Conservation (phyloP, 2,113 vertebrate genomes). For the Coryphaenoides rupestris region DNA sequence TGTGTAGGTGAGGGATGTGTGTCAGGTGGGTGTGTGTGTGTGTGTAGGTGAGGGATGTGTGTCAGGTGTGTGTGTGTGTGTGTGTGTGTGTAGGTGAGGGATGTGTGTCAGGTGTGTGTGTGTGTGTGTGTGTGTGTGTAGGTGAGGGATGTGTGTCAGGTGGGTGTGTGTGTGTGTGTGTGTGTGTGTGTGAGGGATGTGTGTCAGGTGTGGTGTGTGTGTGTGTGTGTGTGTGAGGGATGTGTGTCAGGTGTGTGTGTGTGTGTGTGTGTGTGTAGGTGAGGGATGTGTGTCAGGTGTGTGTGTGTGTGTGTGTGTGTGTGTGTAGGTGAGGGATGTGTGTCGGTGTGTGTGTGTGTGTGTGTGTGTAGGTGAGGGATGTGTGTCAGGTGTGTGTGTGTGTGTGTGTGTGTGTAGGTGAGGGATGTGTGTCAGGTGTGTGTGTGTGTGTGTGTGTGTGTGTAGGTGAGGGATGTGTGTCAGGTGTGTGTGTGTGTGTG, state of each 20-base stretch:
- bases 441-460: not conserved
- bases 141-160: constrained; percentile 54
- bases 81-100: too few relatives aligned
- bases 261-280: constrained; percentile 86
- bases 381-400: too few relatives aligned
- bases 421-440: not conserved
- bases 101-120: too few relatives aligned
- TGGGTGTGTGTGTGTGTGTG: not conserved
- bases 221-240: too few relatives aligned
- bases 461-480: too few relatives aligned
- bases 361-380: too few relatives aligned
- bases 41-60: constrained; percentile 77
- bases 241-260: too few relatives aligned
- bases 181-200: constrained; percentile 47
- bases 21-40: constrained; percentile 62
- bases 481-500: constrained; percentile 68
- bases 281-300: not conserved
- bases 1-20: not conserved
- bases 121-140: constrained; percentile 80
- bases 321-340: constrained; percentile 80
- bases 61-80: not conserved
- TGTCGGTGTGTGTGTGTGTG: too few relatives aligned
- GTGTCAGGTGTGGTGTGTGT: not conserved
- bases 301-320: constrained; percentile 59
- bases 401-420: constrained; percentile 86